Percentiles rank a stretch among this genome's conserved stretches.
phyloP scores from a whole-genome alignment of 2,888 invertebrate species.

The Ochropacha duplaris region DNA sequence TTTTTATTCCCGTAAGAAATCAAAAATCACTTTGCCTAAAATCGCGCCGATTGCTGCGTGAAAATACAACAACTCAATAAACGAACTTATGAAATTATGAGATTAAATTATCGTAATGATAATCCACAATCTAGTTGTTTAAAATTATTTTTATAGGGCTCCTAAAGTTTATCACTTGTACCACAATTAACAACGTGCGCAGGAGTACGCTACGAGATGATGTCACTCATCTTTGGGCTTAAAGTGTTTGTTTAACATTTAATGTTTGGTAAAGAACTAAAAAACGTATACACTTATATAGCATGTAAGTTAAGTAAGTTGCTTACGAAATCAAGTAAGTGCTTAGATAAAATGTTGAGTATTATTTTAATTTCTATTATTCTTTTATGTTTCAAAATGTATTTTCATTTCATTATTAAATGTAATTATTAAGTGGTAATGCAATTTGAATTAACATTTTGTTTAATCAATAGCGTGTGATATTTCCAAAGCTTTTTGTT shows the following conservation, averaged over 20 bases:
- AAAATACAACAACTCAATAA: too few species aligned
- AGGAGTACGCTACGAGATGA: slow-evolving; percentile 36
- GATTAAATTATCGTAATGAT: too few species aligned
- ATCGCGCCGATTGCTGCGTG: too few species aligned
- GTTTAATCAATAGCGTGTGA: too few species aligned
- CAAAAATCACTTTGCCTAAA: too few species aligned
- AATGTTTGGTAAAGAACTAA: slow-evolving; percentile 39
- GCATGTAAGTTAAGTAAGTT: slow-evolving; percentile 18
- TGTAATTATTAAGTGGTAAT: neutral
- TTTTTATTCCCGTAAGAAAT: too few species aligned
- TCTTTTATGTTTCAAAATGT: neutral
- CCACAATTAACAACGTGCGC: slow-evolving; percentile 17
- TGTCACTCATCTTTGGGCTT: slow-evolving; percentile 50
- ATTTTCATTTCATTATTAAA: neutral
- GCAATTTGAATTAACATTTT: too few species aligned
- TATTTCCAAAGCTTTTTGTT: too few species aligned
- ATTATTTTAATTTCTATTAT: neutral
- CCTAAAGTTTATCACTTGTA: neutral
- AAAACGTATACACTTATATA: slow-evolving; percentile 32
- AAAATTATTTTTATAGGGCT: too few species aligned
- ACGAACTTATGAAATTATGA: too few species aligned
- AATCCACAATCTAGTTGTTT: too few species aligned
- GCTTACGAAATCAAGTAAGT: slow-evolving; percentile 31
- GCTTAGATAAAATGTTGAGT: slow-evolving; percentile 9
- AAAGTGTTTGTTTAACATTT: slow-evolving; percentile 47